These are phyloP conservation scores for Larimichthys crocea DNA, from an alignment of 2,113 vertebrate species.

Conservation along the genomic window DNA sequence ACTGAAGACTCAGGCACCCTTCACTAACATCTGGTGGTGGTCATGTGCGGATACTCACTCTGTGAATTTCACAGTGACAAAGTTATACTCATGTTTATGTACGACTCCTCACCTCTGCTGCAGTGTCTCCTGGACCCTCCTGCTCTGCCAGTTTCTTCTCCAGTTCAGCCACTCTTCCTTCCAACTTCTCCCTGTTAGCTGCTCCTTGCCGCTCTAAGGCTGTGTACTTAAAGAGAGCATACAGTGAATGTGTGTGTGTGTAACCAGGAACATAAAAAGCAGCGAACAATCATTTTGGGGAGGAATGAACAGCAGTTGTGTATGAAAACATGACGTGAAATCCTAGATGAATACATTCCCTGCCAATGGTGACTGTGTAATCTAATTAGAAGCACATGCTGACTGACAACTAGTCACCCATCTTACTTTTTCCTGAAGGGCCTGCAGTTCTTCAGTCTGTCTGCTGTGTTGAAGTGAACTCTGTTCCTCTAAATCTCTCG, in stretches of 20 bases:
- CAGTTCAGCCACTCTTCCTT: constrained; percentile 75
- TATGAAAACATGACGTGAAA: not conserved
- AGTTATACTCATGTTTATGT: not conserved
- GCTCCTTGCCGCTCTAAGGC: constrained; percentile 75
- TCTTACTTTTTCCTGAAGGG: constrained; percentile 83
- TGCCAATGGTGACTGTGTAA: not conserved
- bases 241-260: not conserved
- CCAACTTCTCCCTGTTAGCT: constrained; percentile 54
- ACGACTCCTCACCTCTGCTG: constrained; percentile 86
- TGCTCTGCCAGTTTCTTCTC: constrained; percentile 65
- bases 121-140: constrained; percentile 71
- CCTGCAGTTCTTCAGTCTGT: constrained; percentile 82
- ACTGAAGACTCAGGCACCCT: not conserved
- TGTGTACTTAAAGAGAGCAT: constrained; percentile 55
- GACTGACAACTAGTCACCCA: not conserved
- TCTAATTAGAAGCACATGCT: not conserved
- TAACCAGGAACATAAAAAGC: not conserved
- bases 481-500: constrained; percentile 81
- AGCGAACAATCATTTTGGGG: not conserved
- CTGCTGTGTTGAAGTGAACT: constrained; percentile 70
- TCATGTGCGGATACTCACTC: not conserved
- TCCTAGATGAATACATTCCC: not conserved
- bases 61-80: not conserved
- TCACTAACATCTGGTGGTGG: constrained; percentile 4
- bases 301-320: not conserved